These are phyloP conservation scores for Platorchestia sp. DNA, from an alignment of 1,140 invertebrate species.

Conservation along the genomic window DNA sequence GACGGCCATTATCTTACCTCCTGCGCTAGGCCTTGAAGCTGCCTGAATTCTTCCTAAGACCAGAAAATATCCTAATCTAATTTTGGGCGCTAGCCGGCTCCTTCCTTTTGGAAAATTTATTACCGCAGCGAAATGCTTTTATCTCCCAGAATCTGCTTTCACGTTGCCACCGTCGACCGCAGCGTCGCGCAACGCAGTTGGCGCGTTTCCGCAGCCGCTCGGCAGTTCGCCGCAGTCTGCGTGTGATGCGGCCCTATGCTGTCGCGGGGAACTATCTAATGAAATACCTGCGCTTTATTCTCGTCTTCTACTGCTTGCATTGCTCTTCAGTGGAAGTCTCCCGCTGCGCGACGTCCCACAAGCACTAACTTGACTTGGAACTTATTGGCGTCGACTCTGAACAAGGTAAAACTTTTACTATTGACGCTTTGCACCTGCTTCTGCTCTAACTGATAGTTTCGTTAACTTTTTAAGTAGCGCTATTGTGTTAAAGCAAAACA, in stretches of 20 bases:
- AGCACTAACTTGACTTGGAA: not conserved
- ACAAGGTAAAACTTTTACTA: not conserved
- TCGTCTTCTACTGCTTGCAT: not conserved
- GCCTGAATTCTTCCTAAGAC: not conserved
- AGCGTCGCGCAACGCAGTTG: not conserved
- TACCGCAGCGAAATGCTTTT: not conserved
- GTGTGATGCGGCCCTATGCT: not conserved
- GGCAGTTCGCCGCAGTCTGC: not conserved
- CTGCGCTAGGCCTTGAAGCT: not conserved
- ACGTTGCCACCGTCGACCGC: not conserved
- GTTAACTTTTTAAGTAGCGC: not conserved
- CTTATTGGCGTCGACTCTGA: not conserved
- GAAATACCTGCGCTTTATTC: not conserved
- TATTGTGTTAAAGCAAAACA: not conserved
- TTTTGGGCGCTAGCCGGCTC: not conserved
- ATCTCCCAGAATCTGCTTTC: not conserved
- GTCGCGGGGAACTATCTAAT: not conserved
- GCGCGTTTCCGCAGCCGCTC: not conserved
- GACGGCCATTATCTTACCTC: not conserved
- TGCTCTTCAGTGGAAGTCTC: not conserved
- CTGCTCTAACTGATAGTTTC: not conserved
- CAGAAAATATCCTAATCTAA: not conserved
- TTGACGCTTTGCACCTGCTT: not conserved
- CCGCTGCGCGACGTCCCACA: no score
- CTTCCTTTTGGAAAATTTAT: conserved; percentile 10